Base-by-base conservation (phyloP, 2,113 vertebrate genomes). In the Pelmatolapia mariae region DNA sequence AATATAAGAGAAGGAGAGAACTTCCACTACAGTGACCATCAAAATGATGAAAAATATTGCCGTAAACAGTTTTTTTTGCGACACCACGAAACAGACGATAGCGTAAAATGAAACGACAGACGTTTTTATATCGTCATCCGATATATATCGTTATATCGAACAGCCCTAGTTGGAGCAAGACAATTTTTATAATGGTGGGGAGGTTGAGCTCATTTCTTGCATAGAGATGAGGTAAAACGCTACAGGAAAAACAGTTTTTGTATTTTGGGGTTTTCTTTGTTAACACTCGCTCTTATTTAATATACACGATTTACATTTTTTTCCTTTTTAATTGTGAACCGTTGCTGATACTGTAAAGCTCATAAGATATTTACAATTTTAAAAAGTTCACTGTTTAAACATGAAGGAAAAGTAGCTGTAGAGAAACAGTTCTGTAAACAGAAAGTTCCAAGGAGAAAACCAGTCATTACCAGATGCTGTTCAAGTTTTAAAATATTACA, bases 291-390 rank as follows among this genome's bases (percentile, higher is more conserved):
- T 78, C 71, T 29, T 76, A 78, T 78, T 50, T 78, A 78, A 50
- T 4, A 31, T 50, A 31, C 1, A 78, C 10, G 0, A n/a, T 45
- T 50, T 45, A 29, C 4, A 0, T 19, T 50, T 31, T 18, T 78
- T 50, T 7, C 0, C 4, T 78, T 76, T 26, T 29, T 11, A 19
- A 78, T 31, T 31, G 26, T 8, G 24, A 73, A 73, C 22, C 5
- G 1, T 73, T 45, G 66, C 38, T 73, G n/a, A 43, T 63, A 36
- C 33, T 66, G 7, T 38, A 11, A 50, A 76, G 24, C 71, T 76
- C 71, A 50, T 76, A 68, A 40, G 63, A 40, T 66, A 19, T 18
- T 50, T 76, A 50, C 24, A 50, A 19, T 78, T 31, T 50, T 4
- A 78, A 29, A 50, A 45, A 11, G 43, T 18, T 10, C 9, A 26